Conservation (phyloP, 1,140 invertebrate genomes). For the Muscidifurax raptorellus region DNA sequence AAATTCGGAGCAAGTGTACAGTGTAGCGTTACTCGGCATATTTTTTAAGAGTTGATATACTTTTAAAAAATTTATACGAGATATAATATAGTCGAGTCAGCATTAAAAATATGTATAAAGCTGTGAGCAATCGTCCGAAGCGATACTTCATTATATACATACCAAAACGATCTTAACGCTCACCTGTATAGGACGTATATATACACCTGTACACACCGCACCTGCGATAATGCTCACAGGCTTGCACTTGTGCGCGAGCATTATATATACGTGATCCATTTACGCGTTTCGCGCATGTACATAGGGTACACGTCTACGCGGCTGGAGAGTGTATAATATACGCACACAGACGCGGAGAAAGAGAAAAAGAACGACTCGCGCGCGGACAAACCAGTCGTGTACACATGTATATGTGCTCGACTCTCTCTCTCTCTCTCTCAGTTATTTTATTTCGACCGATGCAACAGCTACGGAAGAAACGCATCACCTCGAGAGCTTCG, state of each 20-base stretch:
- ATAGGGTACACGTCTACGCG: neutral
- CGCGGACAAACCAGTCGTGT: neutral
- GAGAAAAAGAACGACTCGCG: neutral
- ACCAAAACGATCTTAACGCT: no score
- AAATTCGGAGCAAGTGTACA: no score
- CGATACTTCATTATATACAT: no score
- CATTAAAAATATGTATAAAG: no score
- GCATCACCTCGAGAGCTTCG: neutral
- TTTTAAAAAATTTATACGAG: no score
- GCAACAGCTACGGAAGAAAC: neutral
- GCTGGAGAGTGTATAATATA: neutral
- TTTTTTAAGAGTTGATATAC: no score
- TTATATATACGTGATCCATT: slow-evolving; percentile 13
- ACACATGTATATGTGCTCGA: neutral
- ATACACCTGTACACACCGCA: neutral
- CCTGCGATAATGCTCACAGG: neutral
- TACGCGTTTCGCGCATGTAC: neutral
- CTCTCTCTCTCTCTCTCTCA: neutral
- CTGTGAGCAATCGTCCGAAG: no score
- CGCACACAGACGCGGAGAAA: neutral
- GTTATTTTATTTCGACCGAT: neutral
- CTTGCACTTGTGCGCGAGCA: neutral
- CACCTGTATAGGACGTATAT: neutral
- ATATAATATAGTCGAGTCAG: no score
- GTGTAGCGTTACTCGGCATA: no score